Evolutionary conservation across 2,888 invertebrate genomes (phyloP).

Genomic region (Gymnosoma rotundatum): DNA sequence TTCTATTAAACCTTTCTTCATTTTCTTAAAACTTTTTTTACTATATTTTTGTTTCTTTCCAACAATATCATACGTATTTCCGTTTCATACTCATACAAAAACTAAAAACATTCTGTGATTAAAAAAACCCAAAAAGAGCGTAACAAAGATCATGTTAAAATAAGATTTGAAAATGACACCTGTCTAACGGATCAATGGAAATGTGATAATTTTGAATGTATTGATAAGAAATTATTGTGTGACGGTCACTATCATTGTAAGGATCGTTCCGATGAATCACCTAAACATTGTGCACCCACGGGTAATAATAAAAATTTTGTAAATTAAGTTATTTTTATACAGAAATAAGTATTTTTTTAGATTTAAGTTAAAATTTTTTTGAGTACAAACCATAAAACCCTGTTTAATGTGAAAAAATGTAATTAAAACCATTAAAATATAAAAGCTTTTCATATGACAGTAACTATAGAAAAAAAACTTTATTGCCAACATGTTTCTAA

Average conservation of each 20-base stretch:
- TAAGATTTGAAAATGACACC: slow-evolving; percentile 68
- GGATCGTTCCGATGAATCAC: slow-evolving; percentile 85
- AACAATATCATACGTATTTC: slow-evolving; percentile 29
- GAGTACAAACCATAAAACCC: slow-evolving; percentile 44
- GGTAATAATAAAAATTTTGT: slow-evolving; percentile 75
- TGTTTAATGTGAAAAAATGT: slow-evolving; percentile 33
- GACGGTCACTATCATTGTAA: slow-evolving; percentile 84
- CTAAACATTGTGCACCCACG: slow-evolving; percentile 75
- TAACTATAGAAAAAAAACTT: slow-evolving; percentile 6
- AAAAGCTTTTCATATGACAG: slow-evolving; percentile 11
- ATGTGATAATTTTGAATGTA: slow-evolving; percentile 86
- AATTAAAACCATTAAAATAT: not conserved
- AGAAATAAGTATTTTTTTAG: slow-evolving; percentile 32
- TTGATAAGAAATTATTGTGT: slow-evolving; percentile 84
- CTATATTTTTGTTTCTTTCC: slow-evolving; percentile 31
- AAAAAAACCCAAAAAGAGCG: slow-evolving; percentile 64
- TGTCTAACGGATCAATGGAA: slow-evolving; percentile 83
- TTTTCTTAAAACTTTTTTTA: slow-evolving; percentile 8
- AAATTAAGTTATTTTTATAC: slow-evolving; percentile 36
- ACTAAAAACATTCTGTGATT: slow-evolving; percentile 61
- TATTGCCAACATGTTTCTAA: slow-evolving; percentile 47
- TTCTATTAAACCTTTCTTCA: slow-evolving; percentile 24
- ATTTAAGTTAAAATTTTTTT: slow-evolving; percentile 13
- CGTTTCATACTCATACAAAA: slow-evolving; percentile 24
- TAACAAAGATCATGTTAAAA: slow-evolving; percentile 67